These are phyloP conservation scores for Oligia strigilis DNA, from an alignment of 2,888 invertebrate genomes.

Conservation along the genomic window DNA sequence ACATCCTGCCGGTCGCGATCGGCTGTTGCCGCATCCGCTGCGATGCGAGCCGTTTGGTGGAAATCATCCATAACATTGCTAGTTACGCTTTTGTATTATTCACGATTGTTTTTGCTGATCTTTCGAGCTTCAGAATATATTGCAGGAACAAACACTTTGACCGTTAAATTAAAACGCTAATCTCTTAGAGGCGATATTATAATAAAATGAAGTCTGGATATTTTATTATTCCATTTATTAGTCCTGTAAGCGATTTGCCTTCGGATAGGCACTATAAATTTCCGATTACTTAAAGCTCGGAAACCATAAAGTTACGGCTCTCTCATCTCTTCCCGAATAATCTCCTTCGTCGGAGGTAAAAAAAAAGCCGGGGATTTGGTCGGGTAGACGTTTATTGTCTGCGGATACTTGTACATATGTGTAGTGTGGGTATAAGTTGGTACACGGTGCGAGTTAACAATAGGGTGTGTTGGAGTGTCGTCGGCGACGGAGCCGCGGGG, in stretches of 20 bases:
- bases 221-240: slow-evolving; percentile 35
- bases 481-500: slow-evolving; percentile 71
- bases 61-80: slow-evolving; percentile 61
- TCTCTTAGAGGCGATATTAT: slow-evolving; percentile 7
- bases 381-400: slow-evolving; percentile 53
- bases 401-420: slow-evolving; percentile 46
- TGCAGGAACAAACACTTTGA: slow-evolving; percentile 19
- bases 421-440: slow-evolving; percentile 53
- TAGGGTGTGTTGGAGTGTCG: slow-evolving; percentile 74
- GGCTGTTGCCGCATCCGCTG: no score
- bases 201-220: slow-evolving; percentile 36
- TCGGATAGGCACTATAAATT: slow-evolving; percentile 53
- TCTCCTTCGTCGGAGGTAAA: slow-evolving; percentile 34
- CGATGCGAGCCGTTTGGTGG: no score
- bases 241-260: slow-evolving; percentile 42
- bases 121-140: slow-evolving; percentile 41
- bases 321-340: slow-evolving; percentile 38
- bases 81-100: slow-evolving; percentile 72
- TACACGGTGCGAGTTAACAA: slow-evolving; percentile 71
- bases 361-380: slow-evolving; percentile 42
- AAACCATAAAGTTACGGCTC: slow-evolving; percentile 45
- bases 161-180: no score
- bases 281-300: slow-evolving; percentile 51
- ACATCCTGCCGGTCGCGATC: no score
- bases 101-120: slow-evolving; percentile 74